Evolutionary conservation across 2,113 vertebrate species (phyloP).

Genomic region (Oenanthe oenanthe): DNA sequence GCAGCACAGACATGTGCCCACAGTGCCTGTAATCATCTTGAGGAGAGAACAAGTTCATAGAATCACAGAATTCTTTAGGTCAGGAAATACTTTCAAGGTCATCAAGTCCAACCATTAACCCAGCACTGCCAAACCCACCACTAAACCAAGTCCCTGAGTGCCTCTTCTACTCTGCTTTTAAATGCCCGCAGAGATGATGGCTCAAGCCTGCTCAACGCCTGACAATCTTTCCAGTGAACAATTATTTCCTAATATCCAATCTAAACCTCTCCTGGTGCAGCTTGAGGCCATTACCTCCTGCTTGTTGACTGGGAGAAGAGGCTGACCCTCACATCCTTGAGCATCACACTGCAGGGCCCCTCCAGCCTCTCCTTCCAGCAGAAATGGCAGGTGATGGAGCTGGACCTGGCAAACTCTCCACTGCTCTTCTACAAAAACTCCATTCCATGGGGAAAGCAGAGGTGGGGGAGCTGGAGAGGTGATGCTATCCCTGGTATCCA

Average conservation of each 20-base stretch:
- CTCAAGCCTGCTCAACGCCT: neutral
- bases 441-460: fast-evolving
- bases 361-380: neutral
- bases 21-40: neutral
- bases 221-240: neutral
- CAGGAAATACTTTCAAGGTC: neutral
- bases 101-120: neutral
- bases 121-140: neutral
- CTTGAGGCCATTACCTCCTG: neutral
- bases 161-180: neutral
- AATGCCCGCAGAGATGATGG: neutral
- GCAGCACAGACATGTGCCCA: neutral
- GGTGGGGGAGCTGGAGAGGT: fast-evolving
- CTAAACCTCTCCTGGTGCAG: neutral
- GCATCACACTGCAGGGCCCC: neutral
- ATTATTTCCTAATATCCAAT: neutral
- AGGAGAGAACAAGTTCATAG: neutral
- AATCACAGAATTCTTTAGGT: neutral
- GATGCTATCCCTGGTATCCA: neutral
- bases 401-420: neutral
- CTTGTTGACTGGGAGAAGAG: neutral
- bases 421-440: neutral
- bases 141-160: neutral
- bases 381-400: neutral
- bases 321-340: neutral